Evolutionary conservation across 2,888 invertebrate species (phyloP), one percentile per base, ranked within the genome.

Genomic region (Caenorhabditis sp.): DNA sequence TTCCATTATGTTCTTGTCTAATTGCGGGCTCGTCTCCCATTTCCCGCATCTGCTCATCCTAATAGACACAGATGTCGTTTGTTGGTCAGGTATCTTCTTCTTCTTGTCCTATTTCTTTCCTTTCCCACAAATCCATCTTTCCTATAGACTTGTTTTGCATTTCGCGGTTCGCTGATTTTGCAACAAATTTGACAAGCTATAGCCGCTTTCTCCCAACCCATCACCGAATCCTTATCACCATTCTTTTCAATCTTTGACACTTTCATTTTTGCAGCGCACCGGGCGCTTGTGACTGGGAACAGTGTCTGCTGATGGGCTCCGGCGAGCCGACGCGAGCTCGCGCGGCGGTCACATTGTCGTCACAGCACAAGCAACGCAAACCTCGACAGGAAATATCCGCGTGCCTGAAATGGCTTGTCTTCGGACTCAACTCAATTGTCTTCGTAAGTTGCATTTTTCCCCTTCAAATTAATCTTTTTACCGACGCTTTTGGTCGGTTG

Each of bases 361-460:
- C 53, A 53, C 61, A 37, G 61, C 53, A 70, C 52, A 78, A 78
- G 50, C 79, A 75, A 72, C 71, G 81, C 32, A 89, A 89, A 78
- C 88, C 89, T 13, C 84, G 89, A 11, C 89, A 89, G 78, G 89
- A 89, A 73, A 89, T 89, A 63, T 88, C 88, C 50, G 79, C 85
- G 7, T 83, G 82, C 30, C 84, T 89, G 56, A 89, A 89, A 83
- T 89, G 89, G 86, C 70, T 85, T 53, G 84, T 88, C 73, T 89
- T 89, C 79, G 20, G 81, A 32, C 70, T 86, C 80, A 89, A 89
- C 74, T 87, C 86, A 74, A 63, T 86, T 59, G 83, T 87, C 73
- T 87, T 88, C 70, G 87, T 88, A 66, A 85, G 46, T 65, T 45
- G 53, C 52, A 24, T 32, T 30, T 39, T n/a, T 61, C 15, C 48